Percentiles rank a stretch among this genome's conserved stretches.
These are phyloP conservation scores for Sitobion miscanthi DNA, from an alignment of 1,140 invertebrate genomes.

Conservation along the genomic window DNA sequence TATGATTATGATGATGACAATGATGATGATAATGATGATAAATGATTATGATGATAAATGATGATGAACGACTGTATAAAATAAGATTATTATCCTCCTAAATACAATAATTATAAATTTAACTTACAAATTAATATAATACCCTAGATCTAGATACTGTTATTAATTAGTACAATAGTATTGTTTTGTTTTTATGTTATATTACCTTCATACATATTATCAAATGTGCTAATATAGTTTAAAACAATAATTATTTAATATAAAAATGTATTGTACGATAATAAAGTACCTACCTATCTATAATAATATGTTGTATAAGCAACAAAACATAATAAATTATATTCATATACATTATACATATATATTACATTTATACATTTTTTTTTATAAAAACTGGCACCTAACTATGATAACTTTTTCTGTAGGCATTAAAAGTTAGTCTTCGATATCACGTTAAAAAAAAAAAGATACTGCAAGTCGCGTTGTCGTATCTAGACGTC, in stretches of 20 bases:
- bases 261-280: background rate
- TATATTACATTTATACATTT: background rate
- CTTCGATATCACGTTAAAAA: too few species aligned
- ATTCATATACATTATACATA: background rate
- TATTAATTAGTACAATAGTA: background rate
- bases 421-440: background rate
- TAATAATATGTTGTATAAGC: background rate
- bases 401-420: background rate
- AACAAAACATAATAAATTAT: background rate
- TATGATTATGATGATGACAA: background rate
- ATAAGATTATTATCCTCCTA: background rate
- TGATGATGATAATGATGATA: background rate
- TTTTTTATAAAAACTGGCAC: background rate
- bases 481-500: background rate
- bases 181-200: background rate
- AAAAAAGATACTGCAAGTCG: background rate
- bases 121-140: background rate
- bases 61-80: background rate
- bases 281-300: background rate
- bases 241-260: too few species aligned
- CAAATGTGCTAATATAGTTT: background rate
- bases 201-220: too few species aligned
- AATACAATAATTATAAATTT: too few species aligned
- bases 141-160: too few species aligned
- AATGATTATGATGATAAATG: background rate